Percentiles rank a stretch among this genome's conserved stretches.
These are phyloP conservation scores for Zonitis immaculata DNA, from an alignment of 2,888 invertebrate species.

Conservation along the genomic window DNA sequence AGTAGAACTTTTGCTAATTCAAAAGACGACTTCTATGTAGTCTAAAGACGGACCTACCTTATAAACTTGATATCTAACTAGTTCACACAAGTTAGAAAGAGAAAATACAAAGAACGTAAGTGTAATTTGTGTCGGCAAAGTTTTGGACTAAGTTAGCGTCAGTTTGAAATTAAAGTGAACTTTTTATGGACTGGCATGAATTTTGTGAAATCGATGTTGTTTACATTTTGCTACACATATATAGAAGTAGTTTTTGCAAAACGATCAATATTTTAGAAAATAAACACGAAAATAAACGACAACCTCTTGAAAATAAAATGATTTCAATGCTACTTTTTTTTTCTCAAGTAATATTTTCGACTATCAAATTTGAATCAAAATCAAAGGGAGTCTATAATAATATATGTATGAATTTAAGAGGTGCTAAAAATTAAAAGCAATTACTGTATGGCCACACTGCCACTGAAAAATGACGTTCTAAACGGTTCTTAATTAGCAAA, in stretches of 20 bases:
- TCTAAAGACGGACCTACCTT: conserved; percentile 46
- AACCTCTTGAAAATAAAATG: too few species aligned
- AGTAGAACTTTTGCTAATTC: conserved; percentile 43
- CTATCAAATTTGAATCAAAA: background rate
- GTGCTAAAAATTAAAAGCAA: conserved; percentile 40
- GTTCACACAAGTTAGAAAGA: conserved; percentile 48
- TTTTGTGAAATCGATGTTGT: conserved; percentile 48
- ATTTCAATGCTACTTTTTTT: background rate
- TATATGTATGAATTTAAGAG: conserved; percentile 25
- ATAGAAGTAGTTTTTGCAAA: background rate
- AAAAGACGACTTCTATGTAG: conserved; percentile 32
- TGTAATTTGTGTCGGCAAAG: conserved; percentile 49
- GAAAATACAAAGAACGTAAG: conserved; percentile 49
- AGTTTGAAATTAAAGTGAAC: conserved; percentile 48
- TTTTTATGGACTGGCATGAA: conserved; percentile 48
- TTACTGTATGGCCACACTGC: conserved; percentile 29
- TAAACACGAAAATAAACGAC: background rate
- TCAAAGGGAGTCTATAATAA: too few species aligned
- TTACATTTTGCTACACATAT: conserved; percentile 42
- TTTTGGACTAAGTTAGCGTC: conserved; percentile 47
- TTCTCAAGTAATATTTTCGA: too few species aligned
- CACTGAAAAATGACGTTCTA: conserved; percentile 50
- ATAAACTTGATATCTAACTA: conserved; percentile 44
- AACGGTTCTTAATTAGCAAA: conserved; percentile 51
- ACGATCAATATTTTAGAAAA: background rate